These are phyloP conservation scores for Hedychridium roseum DNA, from an alignment of 2,888 invertebrate genomes.

Conservation along the genomic window DNA sequence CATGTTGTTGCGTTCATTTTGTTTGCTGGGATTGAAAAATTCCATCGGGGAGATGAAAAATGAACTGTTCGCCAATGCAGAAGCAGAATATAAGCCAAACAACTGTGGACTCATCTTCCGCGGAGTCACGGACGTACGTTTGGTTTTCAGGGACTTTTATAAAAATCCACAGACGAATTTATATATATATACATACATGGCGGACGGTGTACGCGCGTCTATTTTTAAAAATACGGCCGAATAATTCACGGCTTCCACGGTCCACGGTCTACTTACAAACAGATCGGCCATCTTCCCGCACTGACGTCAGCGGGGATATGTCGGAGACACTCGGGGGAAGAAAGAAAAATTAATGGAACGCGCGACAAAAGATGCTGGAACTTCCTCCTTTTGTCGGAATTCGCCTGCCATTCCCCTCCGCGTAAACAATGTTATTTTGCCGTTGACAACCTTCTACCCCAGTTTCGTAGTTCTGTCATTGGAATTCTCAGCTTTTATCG, in stretches of 20 bases:
- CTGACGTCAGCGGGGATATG: conserved; percentile 27
- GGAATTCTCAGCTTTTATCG: no score
- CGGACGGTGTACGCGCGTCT: conserved; percentile 12
- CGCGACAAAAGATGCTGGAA: no score
- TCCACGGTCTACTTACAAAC: conserved; percentile 8
- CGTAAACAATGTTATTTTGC: no score
- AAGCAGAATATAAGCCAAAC: no score
- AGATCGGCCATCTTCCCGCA: conserved; percentile 29
- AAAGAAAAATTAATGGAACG: no score
- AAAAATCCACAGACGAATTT: conserved; percentile 1
- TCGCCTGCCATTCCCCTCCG: no score
- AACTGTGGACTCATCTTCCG: neutral
- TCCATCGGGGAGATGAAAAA: neutral
- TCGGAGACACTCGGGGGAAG: no score
- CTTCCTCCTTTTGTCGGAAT: no score
- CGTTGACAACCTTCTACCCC: no score
- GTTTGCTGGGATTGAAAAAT: neutral
- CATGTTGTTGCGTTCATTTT: no score
- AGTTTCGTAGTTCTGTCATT: no score
- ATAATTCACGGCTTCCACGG: conserved; percentile 26
- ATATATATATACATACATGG: conserved; percentile 1
- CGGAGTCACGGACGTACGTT: conserved; percentile 14
- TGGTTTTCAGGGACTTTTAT: conserved; percentile 25
- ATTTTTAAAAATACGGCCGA: conserved; percentile 27
- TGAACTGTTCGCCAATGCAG: no score